Conservation (phyloP, 2,113 vertebrate genomes). For the Donacobius atricapilla region DNA sequence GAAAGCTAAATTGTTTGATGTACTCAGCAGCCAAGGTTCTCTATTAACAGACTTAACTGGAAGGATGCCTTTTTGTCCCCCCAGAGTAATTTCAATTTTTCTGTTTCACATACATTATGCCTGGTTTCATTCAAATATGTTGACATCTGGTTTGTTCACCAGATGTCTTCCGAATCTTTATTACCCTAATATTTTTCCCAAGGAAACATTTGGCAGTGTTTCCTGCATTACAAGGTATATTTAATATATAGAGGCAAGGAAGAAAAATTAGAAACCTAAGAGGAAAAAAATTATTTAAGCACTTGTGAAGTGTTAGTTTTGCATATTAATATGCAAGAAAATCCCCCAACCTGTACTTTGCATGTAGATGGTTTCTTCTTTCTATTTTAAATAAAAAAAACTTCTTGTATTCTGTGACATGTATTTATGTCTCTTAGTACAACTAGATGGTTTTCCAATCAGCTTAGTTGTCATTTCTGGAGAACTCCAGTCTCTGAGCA, state of each 20-base stretch:
- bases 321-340: not conserved
- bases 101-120: not conserved
- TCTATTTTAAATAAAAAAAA: not conserved
- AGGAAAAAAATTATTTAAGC: not conserved
- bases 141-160: not conserved
- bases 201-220: not conserved
- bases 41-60: not conserved
- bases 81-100: not conserved
- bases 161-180: not conserved
- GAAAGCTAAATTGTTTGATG: constrained; percentile 34
- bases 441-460: not conserved
- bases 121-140: not conserved
- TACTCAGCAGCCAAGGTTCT: not conserved
- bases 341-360: not conserved
- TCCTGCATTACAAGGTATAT: not conserved
- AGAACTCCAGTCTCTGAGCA: not conserved
- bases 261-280: not conserved
- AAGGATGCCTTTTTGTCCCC: not conserved
- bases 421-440: not conserved
- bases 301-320: not conserved
- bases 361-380: not conserved
- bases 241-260: not conserved
- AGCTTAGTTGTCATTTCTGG: not conserved
- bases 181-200: not conserved
- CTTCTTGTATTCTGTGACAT: not conserved